These are phyloP conservation scores for Drosophila mimica DNA, from an alignment of 2,888 invertebrate species.

Conservation along the genomic window DNA sequence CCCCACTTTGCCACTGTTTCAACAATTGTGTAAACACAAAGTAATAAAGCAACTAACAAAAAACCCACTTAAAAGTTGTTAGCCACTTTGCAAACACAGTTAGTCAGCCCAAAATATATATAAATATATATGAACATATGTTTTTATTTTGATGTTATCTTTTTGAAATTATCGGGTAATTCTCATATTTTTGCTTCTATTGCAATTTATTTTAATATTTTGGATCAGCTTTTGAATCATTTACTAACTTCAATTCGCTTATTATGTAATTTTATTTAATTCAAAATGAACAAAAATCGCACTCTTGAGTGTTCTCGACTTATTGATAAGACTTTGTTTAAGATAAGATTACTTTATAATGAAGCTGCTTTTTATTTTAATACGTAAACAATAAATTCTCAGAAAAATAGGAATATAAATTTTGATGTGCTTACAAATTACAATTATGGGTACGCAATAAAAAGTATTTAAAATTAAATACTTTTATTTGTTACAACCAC, in stretches of 20 bases:
- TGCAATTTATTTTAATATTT: not conserved
- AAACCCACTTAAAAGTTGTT: slow-evolving; percentile 8
- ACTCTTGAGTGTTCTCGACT: not conserved
- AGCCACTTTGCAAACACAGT: slow-evolving; percentile 27
- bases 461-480: not conserved
- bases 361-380: not conserved
- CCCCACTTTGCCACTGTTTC: slow-evolving; percentile 53
- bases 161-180: not conserved
- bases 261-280: not conserved
- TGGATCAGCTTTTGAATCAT: too few species aligned
- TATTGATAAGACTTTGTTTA: not conserved
- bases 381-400: not conserved
- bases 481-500: not conserved
- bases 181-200: not conserved
- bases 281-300: too few species aligned
- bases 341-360: not conserved
- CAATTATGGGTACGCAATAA: not conserved
- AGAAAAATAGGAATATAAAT: not conserved
- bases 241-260: not conserved
- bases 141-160: not conserved
- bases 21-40: slow-evolving; percentile 65
- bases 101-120: slow-evolving; percentile 24
- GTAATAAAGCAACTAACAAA: slow-evolving; percentile 14
- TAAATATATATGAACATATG: not conserved
- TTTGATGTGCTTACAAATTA: not conserved